phyloP scores from a whole-genome alignment of 92 coral and sea anemone species.

The Parazoanthus swiftii region DNA sequence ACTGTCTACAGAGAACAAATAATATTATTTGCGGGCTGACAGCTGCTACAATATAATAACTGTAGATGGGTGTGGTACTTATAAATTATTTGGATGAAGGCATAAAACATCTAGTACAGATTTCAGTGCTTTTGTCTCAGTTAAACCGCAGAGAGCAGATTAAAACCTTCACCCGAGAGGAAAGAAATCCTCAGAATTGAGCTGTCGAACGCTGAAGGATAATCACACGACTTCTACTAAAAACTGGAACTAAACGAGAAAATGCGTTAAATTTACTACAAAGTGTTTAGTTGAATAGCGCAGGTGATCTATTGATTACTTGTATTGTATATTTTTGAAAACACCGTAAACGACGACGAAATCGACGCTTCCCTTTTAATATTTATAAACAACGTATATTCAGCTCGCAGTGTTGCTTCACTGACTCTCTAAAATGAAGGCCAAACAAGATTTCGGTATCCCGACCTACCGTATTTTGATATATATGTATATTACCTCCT shows the following conservation, averaged over 20 bases:
- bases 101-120: slow-evolving; percentile 2
- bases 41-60: neutral
- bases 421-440: neutral
- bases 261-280: neutral
- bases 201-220: neutral
- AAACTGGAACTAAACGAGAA: neutral
- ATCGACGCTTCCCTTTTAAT: neutral
- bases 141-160: neutral
- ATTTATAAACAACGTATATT: neutral
- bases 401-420: neutral
- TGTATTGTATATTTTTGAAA: neutral
- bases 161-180: neutral
- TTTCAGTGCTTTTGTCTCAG: neutral
- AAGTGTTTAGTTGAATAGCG: neutral
- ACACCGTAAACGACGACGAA: neutral
- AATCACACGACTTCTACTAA: no score
- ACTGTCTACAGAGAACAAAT: slow-evolving; percentile 18
- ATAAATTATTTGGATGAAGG: neutral
- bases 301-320: slow-evolving; percentile 20
- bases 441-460: neutral
- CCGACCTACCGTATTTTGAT: no score
- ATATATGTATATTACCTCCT: no score
- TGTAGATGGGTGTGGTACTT: slow-evolving; percentile 1
- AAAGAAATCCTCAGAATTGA: neutral
- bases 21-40: neutral